These are phyloP conservation scores for Lophius piscatorius DNA, from an alignment of 2,113 vertebrate genomes.

Conservation along the genomic window DNA sequence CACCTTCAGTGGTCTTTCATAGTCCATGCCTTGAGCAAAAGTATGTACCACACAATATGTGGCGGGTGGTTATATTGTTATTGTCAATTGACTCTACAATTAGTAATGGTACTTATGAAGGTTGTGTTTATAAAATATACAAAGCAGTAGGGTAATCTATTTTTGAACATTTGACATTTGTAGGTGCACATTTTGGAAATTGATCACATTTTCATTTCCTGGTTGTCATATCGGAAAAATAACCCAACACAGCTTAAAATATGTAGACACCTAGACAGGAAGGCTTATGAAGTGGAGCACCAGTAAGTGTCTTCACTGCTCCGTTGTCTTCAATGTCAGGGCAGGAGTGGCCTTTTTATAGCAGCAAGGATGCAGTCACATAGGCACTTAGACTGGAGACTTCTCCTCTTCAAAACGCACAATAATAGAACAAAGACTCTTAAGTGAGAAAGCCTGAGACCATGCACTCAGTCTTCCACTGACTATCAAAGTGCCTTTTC, in stretches of 20 bases:
- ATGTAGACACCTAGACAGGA: slow-evolving; percentile 28
- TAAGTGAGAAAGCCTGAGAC: slow-evolving; percentile 48
- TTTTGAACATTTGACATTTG: no score
- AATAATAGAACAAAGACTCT: slow-evolving; percentile 70
- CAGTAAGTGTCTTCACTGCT: slow-evolving; percentile 27
- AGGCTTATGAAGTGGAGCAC: slow-evolving; percentile 59
- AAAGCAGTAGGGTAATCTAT: slow-evolving; percentile 36
- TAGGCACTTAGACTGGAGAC: slow-evolving; percentile 51
- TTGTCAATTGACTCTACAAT: slow-evolving; percentile 3
- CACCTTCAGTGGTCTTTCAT: no score
- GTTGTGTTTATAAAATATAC: slow-evolving; percentile 20
- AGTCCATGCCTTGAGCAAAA: no score
- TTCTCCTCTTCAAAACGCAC: slow-evolving; percentile 58
- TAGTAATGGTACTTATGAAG: not conserved
- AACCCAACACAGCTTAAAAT: slow-evolving; percentile 43
- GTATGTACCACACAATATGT: no score
- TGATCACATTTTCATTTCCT: slow-evolving; percentile 46
- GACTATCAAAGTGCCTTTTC: slow-evolving; percentile 34
- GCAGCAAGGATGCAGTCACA: slow-evolving; percentile 61
- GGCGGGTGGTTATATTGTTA: no score
- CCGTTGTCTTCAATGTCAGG: slow-evolving; percentile 52
- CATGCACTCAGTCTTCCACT: slow-evolving; percentile 39
- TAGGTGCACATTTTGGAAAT: slow-evolving; percentile 41
- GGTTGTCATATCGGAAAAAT: slow-evolving; percentile 51
- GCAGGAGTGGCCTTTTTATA: slow-evolving; percentile 66